Conservation (phyloP, 2,113 vertebrate genomes). For the Himantopus leucocephalus region DNA sequence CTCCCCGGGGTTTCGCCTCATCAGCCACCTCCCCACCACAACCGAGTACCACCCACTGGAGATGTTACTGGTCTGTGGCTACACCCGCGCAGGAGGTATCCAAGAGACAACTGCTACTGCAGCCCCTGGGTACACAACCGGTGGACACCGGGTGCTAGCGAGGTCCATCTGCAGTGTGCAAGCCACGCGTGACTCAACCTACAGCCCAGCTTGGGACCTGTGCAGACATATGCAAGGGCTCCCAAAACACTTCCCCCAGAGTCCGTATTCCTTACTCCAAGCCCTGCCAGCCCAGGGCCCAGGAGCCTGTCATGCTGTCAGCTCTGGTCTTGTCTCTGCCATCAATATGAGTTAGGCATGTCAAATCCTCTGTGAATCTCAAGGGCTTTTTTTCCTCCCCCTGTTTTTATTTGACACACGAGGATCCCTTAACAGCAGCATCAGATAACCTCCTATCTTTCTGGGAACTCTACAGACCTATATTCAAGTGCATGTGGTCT, state of each 20-base stretch:
- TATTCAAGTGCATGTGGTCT: not conserved
- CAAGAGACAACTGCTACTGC: not conserved
- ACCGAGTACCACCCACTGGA: not conserved
- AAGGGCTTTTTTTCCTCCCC: not conserved
- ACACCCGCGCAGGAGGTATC: no score
- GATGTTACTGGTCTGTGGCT: not conserved
- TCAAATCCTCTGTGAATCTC: not conserved
- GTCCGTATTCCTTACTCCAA: not conserved
- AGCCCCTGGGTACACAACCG: not conserved
- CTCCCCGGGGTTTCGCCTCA: not conserved
- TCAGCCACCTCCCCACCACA: not conserved
- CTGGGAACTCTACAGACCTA: not conserved
- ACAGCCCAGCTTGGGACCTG: not conserved
- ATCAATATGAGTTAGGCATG: not conserved
- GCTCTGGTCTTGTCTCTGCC: not conserved
- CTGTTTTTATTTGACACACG: accelerated
- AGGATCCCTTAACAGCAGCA: not conserved
- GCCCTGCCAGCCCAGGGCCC: not conserved
- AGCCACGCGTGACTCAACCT: accelerated
- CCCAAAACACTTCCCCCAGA: not conserved
- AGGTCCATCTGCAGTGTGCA: accelerated
- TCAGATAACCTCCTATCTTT: not conserved
- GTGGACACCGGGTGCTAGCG: accelerated
- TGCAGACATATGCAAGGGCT: not conserved
- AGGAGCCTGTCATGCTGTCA: constrained; percentile 9